phyloP scores from a whole-genome alignment of 2,797 vertebrate genomes.

The Eulemur rubriventer region DNA sequence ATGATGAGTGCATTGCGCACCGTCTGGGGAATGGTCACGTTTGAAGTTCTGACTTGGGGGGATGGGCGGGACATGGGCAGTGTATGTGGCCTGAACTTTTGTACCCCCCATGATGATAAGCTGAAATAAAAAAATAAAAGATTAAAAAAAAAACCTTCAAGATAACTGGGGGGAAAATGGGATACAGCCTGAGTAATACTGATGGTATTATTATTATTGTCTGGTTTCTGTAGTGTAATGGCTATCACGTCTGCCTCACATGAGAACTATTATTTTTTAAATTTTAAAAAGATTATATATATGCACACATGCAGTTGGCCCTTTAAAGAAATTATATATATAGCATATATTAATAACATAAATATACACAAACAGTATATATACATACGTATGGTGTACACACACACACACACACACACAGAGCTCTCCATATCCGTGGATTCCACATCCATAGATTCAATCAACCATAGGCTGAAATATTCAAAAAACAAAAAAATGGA shows the following conservation, averaged over 20 bases:
- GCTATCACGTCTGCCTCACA: too few relatives aligned
- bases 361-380: too few relatives aligned
- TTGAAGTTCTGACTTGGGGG: too few relatives aligned
- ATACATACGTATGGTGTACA: neutral
- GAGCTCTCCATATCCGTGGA: neutral
- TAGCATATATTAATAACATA: too few relatives aligned
- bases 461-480: neutral
- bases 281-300: neutral
- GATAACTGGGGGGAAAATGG: neutral
- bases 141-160: neutral
- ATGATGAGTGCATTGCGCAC: too few relatives aligned
- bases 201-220: neutral
- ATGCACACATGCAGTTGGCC: neutral
- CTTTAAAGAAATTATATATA: neutral
- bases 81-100: too few relatives aligned
- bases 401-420: neutral
- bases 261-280: neutral
- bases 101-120: too few relatives aligned
- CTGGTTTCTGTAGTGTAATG: too few relatives aligned
- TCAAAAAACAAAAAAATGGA: neutral
- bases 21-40: too few relatives aligned
- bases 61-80: too few relatives aligned
- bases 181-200: neutral
- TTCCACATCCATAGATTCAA: neutral
- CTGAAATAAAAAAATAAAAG: too few relatives aligned